Base-by-base conservation (phyloP, 2,888 invertebrate genomes). In the Acanthococcus lagerstroemiae region DNA sequence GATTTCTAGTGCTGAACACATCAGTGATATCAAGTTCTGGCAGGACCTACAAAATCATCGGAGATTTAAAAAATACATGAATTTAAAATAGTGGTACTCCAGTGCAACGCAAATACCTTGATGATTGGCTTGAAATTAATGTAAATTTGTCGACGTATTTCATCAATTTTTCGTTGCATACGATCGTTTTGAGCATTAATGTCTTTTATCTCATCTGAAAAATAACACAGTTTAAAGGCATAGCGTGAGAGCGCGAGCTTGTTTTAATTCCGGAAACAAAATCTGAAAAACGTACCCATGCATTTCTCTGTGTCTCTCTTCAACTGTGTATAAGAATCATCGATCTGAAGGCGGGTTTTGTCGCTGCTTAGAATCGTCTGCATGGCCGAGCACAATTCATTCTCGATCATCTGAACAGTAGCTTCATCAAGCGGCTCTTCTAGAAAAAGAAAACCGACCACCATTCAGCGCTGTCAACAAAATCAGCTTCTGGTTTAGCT, bases 81-180 rank as follows among this genome's bases (percentile, higher is more conserved):
- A 15, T 37, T n/a, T n/a, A n/a, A n/a, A n/a, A n/a, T n/a, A n/a
- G n/a, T n/a, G n/a, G n/a, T n/a, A n/a, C n/a, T n/a, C n/a, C n/a
- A n/a, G n/a, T n/a, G n/a, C n/a, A n/a, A n/a, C n/a, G n/a, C n/a
- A n/a, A n/a, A n/a, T 61, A 61, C 61, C 3, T 2, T 50, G 19
- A 50, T 48, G 12, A 21, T 3, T 24, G 52, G 63, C 37, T 15
- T 17, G 25, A 63, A 63, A 9, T 21, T 12, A 7, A n/a, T 4
- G 22, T 63, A 63, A 50, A 63, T 52, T 1, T 27, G 21, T 5
- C 44, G 3, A 1, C 63, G 52, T 30, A 63, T 54, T 22, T 30
- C 21, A 24, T 63, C 63, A 3, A 63, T 63, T 37, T 63, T 44
- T 24, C 37, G 26, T 54, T 63, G 63, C 5, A 63, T 15, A 26